Percentiles rank a stretch among this genome's conserved stretches.
Evolutionary conservation across 2,113 vertebrate species (phyloP).

Genomic region (Aegithalos caudatus): DNA sequence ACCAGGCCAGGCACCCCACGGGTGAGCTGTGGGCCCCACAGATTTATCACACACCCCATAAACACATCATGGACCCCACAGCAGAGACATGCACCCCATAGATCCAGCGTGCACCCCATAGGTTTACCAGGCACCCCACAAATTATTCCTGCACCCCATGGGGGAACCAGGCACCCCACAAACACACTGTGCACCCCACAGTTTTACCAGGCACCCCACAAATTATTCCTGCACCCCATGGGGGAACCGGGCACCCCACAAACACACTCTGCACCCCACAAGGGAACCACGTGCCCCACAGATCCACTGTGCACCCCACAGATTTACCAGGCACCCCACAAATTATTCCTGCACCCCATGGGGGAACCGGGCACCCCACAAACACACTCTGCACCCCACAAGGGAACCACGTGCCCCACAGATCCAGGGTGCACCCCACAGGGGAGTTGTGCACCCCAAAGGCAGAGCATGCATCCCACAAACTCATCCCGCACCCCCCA

Average conservation of each 20-base stretch:
- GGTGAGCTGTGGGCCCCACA: too few species aligned
- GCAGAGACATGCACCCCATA: too few species aligned
- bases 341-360: background rate
- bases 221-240: rapidly evolving
- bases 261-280: rapidly evolving
- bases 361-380: background rate
- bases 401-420: background rate
- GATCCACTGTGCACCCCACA: rapidly evolving
- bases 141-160: too few species aligned
- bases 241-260: background rate
- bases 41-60: too few species aligned
- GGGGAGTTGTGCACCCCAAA: background rate
- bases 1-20: background rate
- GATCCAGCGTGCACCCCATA: too few species aligned
- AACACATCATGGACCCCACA: too few species aligned
- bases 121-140: too few species aligned
- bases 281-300: background rate
- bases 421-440: background rate
- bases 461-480: background rate
- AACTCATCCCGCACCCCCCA: background rate
- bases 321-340: background rate
- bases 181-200: background rate
- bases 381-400: rapidly evolving
- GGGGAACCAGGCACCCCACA: too few species aligned
- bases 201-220: background rate